A percentile compares a stretch with the other conserved stretches of the same genome.
phyloP scores from a whole-genome alignment of 2,888 invertebrate genomes.

The Cheilosia grossa region DNA sequence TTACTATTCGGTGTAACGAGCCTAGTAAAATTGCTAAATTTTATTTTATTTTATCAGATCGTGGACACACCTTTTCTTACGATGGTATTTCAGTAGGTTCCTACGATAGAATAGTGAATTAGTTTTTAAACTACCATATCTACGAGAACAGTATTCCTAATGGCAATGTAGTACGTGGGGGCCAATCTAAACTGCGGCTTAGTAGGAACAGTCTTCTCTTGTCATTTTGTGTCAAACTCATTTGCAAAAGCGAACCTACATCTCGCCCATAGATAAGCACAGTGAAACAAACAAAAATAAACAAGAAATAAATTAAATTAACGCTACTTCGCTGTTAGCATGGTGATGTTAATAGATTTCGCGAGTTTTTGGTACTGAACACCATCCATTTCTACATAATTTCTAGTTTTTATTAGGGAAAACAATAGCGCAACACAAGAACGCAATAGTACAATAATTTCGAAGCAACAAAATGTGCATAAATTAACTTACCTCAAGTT shows the following conservation, averaged over 20 bases:
- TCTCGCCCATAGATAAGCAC: slow-evolving; percentile 68
- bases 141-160: not conserved
- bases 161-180: slow-evolving; percentile 13
- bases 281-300: slow-evolving; percentile 74
- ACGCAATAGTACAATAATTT: slow-evolving; percentile 43
- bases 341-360: slow-evolving; percentile 68
- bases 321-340: slow-evolving; percentile 57
- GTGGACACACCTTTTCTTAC: too few species aligned
- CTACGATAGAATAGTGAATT: too few species aligned
- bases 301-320: slow-evolving; percentile 70
- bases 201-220: slow-evolving; percentile 45
- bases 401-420: slow-evolving; percentile 14
- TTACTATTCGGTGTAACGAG: too few species aligned
- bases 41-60: too few species aligned
- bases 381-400: slow-evolving; percentile 26
- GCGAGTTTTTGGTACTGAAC: slow-evolving; percentile 53
- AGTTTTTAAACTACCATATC: not conserved
- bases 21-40: too few species aligned
- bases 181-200: slow-evolving; percentile 41
- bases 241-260: slow-evolving; percentile 56
- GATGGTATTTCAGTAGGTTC: too few species aligned
- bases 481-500: slow-evolving; percentile 62
- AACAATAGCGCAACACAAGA: slow-evolving; percentile 20
- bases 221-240: slow-evolving; percentile 52
- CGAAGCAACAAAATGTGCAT: slow-evolving; percentile 72